Evolutionary conservation across 2,113 vertebrate genomes (phyloP), one percentile per base, ranked within the genome.

Genomic region (Syrmaticus mikado): DNA sequence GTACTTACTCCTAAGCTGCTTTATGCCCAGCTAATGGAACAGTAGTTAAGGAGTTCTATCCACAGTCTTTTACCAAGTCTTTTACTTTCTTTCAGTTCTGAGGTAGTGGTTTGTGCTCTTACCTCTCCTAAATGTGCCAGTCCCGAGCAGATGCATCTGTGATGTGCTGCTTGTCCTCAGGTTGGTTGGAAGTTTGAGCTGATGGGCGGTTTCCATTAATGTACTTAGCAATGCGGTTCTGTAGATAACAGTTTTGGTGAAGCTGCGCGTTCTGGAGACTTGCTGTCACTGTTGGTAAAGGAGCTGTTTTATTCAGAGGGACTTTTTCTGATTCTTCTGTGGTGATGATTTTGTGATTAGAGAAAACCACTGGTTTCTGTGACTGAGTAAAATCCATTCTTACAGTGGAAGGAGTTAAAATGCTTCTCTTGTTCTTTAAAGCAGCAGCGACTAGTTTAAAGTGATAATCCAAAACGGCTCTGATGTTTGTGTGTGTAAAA

Each of bases 341-440:
- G 41, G 2, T n/a, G 17, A 8, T 73, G 27, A 5, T 83, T 94
- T 85, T 64, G 60, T 71, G 38, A 64, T 45, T 55, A 55, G 55
- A 43, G 12, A 32, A 71, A 94, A 71, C 13, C 34, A 34, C 6
- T 52, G 27, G 25, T 77, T 94, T 90, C 36, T 43, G 65, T 81
- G 68, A 66, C 41, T 43, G 36, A 82, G 57, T 43, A 78, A 74
- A 92, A 82, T 72, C 52, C 43, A 58, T 34, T 71, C 62, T 86
- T 86, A 18, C 1, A 94, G 64, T 89, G 43, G 61, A 90, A 93
- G 62, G 76, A 94, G 46, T 90, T 88, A 75, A 88, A 86, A 45
- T 75, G 61, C 41, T 77, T 95, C 83, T 77, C 45, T 50, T 66
- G 61, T 55, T 74, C 68, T 90, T 92, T 88, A 64, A 89, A 80